phyloP scores from a whole-genome alignment of 2,113 vertebrate species.

The Callochromis pleurospilus region DNA sequence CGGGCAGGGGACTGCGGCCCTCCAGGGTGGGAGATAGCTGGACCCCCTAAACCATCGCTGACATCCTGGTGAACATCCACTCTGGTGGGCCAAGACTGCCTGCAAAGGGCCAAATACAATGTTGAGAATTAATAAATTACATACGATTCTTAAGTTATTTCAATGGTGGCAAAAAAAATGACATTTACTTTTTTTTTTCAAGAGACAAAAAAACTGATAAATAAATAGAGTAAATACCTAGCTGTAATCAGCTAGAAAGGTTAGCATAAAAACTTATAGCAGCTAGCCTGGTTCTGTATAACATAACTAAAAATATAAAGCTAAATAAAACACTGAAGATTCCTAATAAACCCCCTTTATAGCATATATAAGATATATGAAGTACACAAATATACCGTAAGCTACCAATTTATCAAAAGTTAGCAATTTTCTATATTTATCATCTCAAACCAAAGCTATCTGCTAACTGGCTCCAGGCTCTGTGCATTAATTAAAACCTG shows the following conservation, averaged over 20 bases:
- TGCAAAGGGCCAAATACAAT: conserved; percentile 36
- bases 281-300: not conserved
- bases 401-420: not conserved
- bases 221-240: not conserved
- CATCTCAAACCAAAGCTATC: not conserved
- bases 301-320: not conserved
- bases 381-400: not conserved
- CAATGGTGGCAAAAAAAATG: not conserved
- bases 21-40: conserved; percentile 82
- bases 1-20: conserved; percentile 89
- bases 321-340: not conserved
- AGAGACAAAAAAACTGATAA: not conserved
- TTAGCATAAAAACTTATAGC: not conserved
- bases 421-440: not conserved
- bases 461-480: not conserved
- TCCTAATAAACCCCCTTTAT: not conserved
- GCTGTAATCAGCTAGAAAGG: not conserved
- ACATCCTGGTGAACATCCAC: conserved; percentile 94
- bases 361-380: not conserved
- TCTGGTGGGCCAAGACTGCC: conserved; percentile 97
- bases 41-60: conserved; percentile 87
- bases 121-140: not conserved
- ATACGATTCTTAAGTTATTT: not conserved
- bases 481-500: not conserved
- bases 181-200: not conserved